Evolutionary conservation across 2,113 vertebrate species (phyloP).

Genomic region (Trochalopteron elliotii): DNA sequence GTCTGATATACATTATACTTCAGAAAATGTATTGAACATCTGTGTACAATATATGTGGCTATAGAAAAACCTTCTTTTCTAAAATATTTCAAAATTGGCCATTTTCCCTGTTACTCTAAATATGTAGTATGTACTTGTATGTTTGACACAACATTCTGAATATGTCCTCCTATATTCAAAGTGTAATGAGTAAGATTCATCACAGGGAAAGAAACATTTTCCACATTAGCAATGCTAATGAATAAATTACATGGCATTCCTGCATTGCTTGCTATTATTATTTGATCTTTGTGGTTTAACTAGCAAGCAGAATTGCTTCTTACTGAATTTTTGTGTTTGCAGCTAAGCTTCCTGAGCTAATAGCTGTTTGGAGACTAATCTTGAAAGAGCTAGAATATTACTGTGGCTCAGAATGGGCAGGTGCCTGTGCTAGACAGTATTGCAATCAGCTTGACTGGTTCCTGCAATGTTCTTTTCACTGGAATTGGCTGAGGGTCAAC

Average conservation of each 20-base stretch:
- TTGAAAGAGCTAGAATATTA: background rate
- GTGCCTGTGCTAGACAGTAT: background rate
- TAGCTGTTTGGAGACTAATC: background rate
- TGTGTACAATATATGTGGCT: background rate
- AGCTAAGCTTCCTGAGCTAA: background rate
- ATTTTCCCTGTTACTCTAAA: constrained; percentile 51
- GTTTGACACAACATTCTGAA: background rate
- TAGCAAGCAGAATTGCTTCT: background rate
- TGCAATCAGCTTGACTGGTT: background rate
- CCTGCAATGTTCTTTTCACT: background rate
- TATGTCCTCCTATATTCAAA: constrained; percentile 41
- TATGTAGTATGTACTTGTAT: background rate
- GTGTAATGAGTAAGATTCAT: constrained; percentile 29
- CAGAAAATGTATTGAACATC: constrained; percentile 21
- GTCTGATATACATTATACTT: background rate
- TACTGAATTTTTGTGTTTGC: background rate
- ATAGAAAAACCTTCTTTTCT: constrained; percentile 5
- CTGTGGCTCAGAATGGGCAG: background rate
- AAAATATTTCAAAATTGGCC: constrained; percentile 55
- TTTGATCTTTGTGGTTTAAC: constrained; percentile 29
- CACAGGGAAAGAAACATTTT: background rate
- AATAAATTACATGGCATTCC: constrained; percentile 15
- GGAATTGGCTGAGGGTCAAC: background rate
- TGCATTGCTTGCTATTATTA: background rate
- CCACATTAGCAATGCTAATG: background rate